Base-by-base conservation (phyloP, 2,113 vertebrate species). In the Pseudorasbora parva region DNA sequence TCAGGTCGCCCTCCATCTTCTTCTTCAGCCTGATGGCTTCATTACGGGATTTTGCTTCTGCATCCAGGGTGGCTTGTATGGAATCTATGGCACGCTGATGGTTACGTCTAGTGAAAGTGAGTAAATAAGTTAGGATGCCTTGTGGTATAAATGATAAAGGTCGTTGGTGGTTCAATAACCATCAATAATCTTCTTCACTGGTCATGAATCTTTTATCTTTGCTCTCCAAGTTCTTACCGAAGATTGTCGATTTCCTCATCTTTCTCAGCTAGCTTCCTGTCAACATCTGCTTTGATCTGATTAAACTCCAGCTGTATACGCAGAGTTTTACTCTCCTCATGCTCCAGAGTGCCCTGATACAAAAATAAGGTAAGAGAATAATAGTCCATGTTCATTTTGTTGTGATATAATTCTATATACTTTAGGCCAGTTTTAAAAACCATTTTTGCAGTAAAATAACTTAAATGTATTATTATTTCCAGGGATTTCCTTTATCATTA, bases 1-100 rank as follows among this genome's bases (percentile, higher is more conserved):
- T 98, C 89, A 98, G 90, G 90, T 98, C 97, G 0, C 96, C 95
- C 76, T 98, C 97, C 96, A 98, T 97, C 92, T 99, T 99, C 93
- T 99, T 98, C 90, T 94, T 95, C 78, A 98, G 94, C 41, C 96
- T 85, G n/a, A 97, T 87, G 0, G 97, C 97, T 91, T 99, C 97
- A 0, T 96, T 97, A 88, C 95, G 95, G 85, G 96, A 96, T 89
- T 95, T 95, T 0, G 95, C 93, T 93, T 99, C 97, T 0, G 96
- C 94, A 0, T 98, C 97, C 51, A 98, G 90, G 0, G 94, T 96
- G 82, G 96, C 91, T 91, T 98, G 97, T 93, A 98, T 94, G 86
- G 96, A 95, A 81, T 99, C 97, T 91, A 97, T 89, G 2, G 94
- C 93, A 0, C 96, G 94, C 94, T 97, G 97, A 90, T 98, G 95